Evolutionary conservation across 2,888 invertebrate genomes (phyloP).

Genomic region (Bellardia pandia): DNA sequence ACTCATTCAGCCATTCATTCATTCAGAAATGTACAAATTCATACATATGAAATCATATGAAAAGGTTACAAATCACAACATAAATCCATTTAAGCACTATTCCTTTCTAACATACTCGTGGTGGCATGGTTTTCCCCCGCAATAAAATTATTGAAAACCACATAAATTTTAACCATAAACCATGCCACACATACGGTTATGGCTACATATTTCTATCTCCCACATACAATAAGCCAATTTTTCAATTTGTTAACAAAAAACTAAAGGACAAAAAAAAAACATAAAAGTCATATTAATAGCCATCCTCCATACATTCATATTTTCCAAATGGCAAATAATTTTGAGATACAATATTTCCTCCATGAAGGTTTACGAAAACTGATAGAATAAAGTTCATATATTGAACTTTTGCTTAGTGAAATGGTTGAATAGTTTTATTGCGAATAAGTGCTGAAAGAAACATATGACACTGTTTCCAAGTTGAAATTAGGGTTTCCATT

Average conservation of each 20-base stretch:
- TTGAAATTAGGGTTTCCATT: neutral
- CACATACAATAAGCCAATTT: constrained; percentile 61
- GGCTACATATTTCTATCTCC: constrained; percentile 1
- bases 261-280: constrained; percentile 3
- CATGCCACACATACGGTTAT: constrained; percentile 31
- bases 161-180: constrained; percentile 64
- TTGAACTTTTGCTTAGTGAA: constrained; percentile 52
- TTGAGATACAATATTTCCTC: constrained; percentile 28
- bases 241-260: constrained; percentile 60
- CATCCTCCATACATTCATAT: constrained; percentile 52
- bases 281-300: constrained; percentile 44
- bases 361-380: constrained; percentile 59
- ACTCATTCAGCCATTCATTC: constrained; percentile 27
- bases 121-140: constrained; percentile 27
- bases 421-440: constrained; percentile 47
- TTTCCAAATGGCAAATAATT: constrained; percentile 46
- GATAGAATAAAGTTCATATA: constrained; percentile 66
- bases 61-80: constrained; percentile 73
- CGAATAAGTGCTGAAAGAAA: neutral
- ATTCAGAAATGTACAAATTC: constrained; percentile 39
- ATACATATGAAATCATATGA: constrained; percentile 60
- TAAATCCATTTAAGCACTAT: constrained; percentile 72
- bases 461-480: constrained; percentile 33
- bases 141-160: constrained; percentile 72
- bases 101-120: neutral